A percentile compares a stretch with the other conserved stretches of the same genome.
Evolutionary conservation across 2,797 vertebrate species (phyloP).

Genomic region (Girardinus metallicus): DNA sequence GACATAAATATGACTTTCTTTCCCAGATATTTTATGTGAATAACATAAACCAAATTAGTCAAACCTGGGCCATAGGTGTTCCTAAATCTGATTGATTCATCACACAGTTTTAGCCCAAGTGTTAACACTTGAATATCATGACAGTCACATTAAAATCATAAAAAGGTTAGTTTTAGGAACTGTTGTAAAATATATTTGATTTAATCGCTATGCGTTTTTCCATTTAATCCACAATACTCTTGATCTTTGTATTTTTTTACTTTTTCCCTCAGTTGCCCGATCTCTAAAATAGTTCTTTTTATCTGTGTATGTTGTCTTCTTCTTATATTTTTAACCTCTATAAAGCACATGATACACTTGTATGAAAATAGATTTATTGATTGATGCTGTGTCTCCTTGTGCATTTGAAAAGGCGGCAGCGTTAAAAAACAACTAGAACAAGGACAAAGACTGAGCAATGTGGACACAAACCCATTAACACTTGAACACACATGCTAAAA

Average conservation of each 20-base stretch:
- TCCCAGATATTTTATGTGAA: neutral
- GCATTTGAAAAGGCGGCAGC: constrained; percentile 1
- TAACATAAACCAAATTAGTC: neutral
- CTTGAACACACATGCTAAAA: constrained; percentile 13
- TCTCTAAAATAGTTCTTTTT: neutral
- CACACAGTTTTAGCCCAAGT: neutral
- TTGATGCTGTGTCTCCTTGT: neutral
- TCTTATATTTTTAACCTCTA: neutral
- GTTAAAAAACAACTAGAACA: constrained; percentile 32
- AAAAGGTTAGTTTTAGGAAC: neutral
- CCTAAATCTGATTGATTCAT: neutral
- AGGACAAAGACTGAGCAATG: constrained; percentile 5
- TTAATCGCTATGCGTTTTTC: neutral
- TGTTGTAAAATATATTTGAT: neutral
- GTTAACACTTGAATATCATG: neutral
- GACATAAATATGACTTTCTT: no score
- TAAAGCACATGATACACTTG: neutral
- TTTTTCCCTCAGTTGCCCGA: neutral
- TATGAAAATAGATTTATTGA: neutral
- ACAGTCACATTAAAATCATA: neutral
- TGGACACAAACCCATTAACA: constrained; percentile 28
- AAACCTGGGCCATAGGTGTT: neutral
- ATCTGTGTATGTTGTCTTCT: neutral
- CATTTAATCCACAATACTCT: neutral
- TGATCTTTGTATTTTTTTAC: neutral